Evolutionary conservation across 1,140 invertebrate genomes (phyloP), one percentile per base, ranked within the genome.

Genomic region (Drosophila asahinai): DNA sequence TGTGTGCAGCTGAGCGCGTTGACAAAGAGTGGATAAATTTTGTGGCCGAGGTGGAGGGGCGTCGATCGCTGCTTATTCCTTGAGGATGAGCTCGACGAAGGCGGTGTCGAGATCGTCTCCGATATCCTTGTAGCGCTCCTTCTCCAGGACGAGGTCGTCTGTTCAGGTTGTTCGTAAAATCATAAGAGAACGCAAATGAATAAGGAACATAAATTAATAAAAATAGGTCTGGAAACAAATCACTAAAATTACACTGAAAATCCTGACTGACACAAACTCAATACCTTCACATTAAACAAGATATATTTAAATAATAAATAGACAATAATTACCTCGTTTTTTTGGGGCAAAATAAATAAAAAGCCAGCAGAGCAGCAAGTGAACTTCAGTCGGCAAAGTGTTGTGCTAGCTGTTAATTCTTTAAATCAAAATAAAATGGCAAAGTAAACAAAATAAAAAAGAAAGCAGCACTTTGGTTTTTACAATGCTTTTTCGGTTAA

Each of bases 121-220:
- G 94, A 99, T 99, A 93, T 97, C 96, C 95, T 99, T 99, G 97
- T 99, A 99, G 94, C 98, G 98, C 95, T 99, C 98, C 96, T 99
- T 99, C 94, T 99, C 98, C 92, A 96, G 96, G 92, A 99, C 97
- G 94, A 99, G 96, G 94, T 99, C 99, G 96, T 99, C 99, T 99
- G 96, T 84, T 96, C 22, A 40, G 30, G 49, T 40, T 87, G 52
- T 45, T 51, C 11, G 27, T 36, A 51, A 86, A 87, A 91, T 70
- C 77, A 80, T 83, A 87, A 84, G 59, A 78, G 66, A 82, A 83
- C 67, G 67, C 52, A 83, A 57, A 57, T 72, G n/a, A 81, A 47
- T 49, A 78, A 80, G 54, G 71, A 84, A 86, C 36, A 60, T 8
- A 83, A 79, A 77, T 80, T 73, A 83, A 73, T 77, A 66, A 81